These are phyloP conservation scores for Pangasius mekongensis DNA, from an alignment of 2,797 vertebrate genomes.

Conservation along the genomic window DNA sequence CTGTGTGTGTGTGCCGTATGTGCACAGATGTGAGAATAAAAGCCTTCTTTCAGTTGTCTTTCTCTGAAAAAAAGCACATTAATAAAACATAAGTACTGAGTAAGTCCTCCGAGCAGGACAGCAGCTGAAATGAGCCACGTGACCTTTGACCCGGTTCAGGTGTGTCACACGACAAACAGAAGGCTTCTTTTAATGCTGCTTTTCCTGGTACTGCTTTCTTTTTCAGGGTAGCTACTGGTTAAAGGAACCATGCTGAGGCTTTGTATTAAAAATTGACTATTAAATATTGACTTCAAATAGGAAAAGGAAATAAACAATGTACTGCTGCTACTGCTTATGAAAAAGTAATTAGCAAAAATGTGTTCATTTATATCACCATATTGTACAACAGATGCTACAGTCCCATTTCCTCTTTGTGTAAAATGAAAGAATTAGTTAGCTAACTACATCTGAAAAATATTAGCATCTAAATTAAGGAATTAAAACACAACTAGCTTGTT, in stretches of 20 bases:
- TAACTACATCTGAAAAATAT: background rate
- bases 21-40: constrained; percentile 80
- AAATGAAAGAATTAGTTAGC: background rate
- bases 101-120: constrained; percentile 64
- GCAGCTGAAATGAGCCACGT: constrained; percentile 29
- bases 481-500: background rate
- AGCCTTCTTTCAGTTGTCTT: constrained; percentile 69
- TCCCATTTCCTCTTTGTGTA: background rate
- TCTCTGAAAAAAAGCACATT: constrained; percentile 69
- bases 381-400: background rate
- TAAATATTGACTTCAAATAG: background rate
- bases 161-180: constrained; percentile 47
- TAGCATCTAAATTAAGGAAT: background rate
- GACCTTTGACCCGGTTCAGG: constrained; percentile 55
- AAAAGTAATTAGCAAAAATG: background rate
- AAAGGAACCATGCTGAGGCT: background rate
- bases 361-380: background rate
- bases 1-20: constrained; percentile 51
- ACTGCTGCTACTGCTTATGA: background rate
- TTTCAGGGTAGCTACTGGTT: background rate
- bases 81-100: constrained; percentile 85
- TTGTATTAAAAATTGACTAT: background rate
- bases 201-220: background rate
- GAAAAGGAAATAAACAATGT: background rate
- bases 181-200: constrained; percentile 26